Evolutionary conservation across 2,888 invertebrate genomes (phyloP), one percentile per base, ranked within the genome.

Genomic region (Halictus ligatus): DNA sequence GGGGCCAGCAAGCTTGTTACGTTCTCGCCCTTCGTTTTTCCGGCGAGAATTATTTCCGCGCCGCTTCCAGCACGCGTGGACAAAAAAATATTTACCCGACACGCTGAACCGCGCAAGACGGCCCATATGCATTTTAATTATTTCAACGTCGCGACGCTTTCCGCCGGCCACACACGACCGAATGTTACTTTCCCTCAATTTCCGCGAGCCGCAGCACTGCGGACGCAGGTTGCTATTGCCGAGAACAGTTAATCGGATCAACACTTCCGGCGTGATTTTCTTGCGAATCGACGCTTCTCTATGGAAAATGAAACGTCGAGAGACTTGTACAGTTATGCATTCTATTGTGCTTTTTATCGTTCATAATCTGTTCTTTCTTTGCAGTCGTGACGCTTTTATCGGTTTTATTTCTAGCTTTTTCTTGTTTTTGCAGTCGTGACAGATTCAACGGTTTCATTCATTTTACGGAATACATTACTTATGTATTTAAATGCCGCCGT

Each of bases 41-140:
- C 73, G 50, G 50, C 85, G 85, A 84, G 84, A 84, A 85, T 85
- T 84, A 84, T 85, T 85, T 79, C 75, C 76, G 76, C 79, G 76
- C 75, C 84, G 84, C 76, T 85, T 84, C 73, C 64, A 60, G 40
- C 84, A 48, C 18, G 18, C 75, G 50, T n/a, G 78, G 46, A 73
- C 71, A 67, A 80, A 48, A 73, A 80, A 80, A 74, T 74, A 80
- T 80, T 74, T 74, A 25, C 64, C 64, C 60, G 48, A 69, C 76
- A 76, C 81, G 54, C n/a, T 48, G 40, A 74, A 75, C 64, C 29
- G 84, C 35, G 72, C 60, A 81, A 83, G 75, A 83, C 69, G 25
- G 75, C 29, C 15, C 46, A 58, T 54, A 75, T 73, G 78, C 75
- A 77, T 84, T 84, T 84, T 80, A 85, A 84, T 80, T 77, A 72